These are phyloP conservation scores for Ochotona curzoniae DNA, from an alignment of 2,113 vertebrate genomes.

Conservation along the genomic window DNA sequence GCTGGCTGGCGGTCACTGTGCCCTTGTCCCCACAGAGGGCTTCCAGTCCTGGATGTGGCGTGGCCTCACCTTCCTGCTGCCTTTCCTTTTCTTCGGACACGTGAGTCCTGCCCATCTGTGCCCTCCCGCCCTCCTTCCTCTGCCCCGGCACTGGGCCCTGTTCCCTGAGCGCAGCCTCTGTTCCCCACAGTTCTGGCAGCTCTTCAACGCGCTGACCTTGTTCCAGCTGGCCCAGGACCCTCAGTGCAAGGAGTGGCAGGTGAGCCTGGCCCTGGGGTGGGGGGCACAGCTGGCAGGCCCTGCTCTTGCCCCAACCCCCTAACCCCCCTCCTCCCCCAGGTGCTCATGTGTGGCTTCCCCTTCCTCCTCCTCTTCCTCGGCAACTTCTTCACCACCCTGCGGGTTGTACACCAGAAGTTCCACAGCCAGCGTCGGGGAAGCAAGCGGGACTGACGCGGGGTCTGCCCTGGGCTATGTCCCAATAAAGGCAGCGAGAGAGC, in stretches of 20 bases:
- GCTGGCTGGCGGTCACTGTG: not conserved
- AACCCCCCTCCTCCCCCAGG: slow-evolving; percentile 80
- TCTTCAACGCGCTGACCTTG: slow-evolving; percentile 92
- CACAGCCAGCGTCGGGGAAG: slow-evolving; percentile 88
- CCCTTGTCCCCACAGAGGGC: slow-evolving; percentile 88
- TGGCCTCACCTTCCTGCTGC: slow-evolving; percentile 96
- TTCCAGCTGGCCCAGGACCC: slow-evolving; percentile 92
- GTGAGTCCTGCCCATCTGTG: slow-evolving; percentile 86
- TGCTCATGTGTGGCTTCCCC: slow-evolving; percentile 91
- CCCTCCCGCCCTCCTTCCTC: too few relatives aligned
- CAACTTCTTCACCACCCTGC: slow-evolving; percentile 96
- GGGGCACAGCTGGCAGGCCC: accelerated
- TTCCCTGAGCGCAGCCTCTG: not conserved
- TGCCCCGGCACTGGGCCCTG: not conserved
- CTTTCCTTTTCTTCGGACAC: slow-evolving; percentile 98
- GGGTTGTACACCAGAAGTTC: slow-evolving; percentile 94
- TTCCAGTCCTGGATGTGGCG: slow-evolving; percentile 99
- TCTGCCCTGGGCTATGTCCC: not conserved
- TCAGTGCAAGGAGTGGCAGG: slow-evolving; percentile 97
- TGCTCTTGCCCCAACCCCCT: accelerated
- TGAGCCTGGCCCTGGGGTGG: slow-evolving; percentile 74
- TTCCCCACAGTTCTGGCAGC: slow-evolving; percentile 95
- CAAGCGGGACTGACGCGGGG: slow-evolving; percentile 82
- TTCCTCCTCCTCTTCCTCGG: slow-evolving; percentile 95
- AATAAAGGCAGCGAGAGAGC: slow-evolving; percentile 61